Evolutionary conservation across 2,888 invertebrate species (phyloP), one percentile per base, ranked within the genome.

Genomic region (Pyrgus malvae): DNA sequence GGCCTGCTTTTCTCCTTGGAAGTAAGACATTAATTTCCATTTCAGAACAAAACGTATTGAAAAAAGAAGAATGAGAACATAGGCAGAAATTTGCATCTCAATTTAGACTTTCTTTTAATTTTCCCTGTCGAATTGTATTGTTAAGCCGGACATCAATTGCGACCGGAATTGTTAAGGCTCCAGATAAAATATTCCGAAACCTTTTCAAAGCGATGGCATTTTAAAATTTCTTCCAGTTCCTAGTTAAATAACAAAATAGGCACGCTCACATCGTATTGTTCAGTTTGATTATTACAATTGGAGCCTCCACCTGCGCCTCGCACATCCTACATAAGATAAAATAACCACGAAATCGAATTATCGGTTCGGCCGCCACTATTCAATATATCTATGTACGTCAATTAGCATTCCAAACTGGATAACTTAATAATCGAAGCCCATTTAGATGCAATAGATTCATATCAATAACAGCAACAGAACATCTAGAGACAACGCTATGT

Each of bases 281-380:
- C 73, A 70, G 71, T 74, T 75, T 75, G 75, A 79, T 80, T 76
- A 80, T 79, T 77, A 76, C 72, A 74, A 76, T 70, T 67, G 67
- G 56, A 62, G 66, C 61, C 63, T 55, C 69, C 80, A 87, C 83
- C 88, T 89, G 88, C 72, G 78, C 62, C 77, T 70, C 67, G 60
- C 63, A 68, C 70, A 69, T 71, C 67, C 75, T 72, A 76, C 74
- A 78, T 76, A 76, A 74, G 77, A 78, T 82, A 78, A 83, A 87
- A 86, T 84, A 80, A 83, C 87, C 88, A 76, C 81, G 73, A 83
- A 86, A 87, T 85, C 82, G 83, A 85, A 82, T 87, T 84, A 87
- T 81, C 83, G 78, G 72, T 72, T 64, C 70, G 76, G 73, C 70
- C 76, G 69, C 72, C 67, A 63, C 74, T 71, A 79, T 80, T 78